Base-by-base conservation (phyloP, 2,888 invertebrate genomes). In the Lysandra coridon region DNA sequence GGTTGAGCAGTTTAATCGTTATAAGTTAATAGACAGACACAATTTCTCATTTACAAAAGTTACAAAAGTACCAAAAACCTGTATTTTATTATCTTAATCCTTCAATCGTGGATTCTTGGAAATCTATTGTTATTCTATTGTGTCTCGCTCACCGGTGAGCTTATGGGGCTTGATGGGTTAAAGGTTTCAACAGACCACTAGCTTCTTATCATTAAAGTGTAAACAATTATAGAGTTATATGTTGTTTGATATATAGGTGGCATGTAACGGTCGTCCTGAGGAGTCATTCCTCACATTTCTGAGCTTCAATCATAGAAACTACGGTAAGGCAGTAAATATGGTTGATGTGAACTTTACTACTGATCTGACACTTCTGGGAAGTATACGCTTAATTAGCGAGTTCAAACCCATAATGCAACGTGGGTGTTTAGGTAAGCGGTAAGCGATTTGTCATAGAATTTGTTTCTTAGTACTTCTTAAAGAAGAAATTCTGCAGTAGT, bases 181-280 rank as follows among this genome's bases (percentile, higher is more conserved):
- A 10, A 7, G 44, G 44, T 49, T 49, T 49, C 6, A 49, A 6
- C 7, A 49, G 44, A 44, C 44, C 7, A 49, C 44, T 49, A 49
- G 49, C 49, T 49, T 49, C 10, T 10, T 12, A 3, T 49, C 3
- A 49, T 49, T 49, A 14, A 53, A 53, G 23, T 74, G 6, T 10
- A 49, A 40, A 7, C 23, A 44, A 44, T 44, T 40, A 73, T 14
- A 17, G 6, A 23, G 44, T 81, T 82, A 64, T 81, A 64, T 81
- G 79, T 82, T 83, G 81, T 80, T 74, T 74, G 81, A 79, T 80
- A 80, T 80, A 83, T 82, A 80, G 80, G 79, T 80, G 79, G 78
- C 17, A 62, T 76, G 78, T 83, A 83, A 83, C 83, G 83, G 83
- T 79, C 78, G 75, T 80, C 79, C 82, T 80, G 79, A 82, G 81